Base-by-base conservation (phyloP, 2,888 invertebrate genomes). In the Pasiphila rectangulata region DNA sequence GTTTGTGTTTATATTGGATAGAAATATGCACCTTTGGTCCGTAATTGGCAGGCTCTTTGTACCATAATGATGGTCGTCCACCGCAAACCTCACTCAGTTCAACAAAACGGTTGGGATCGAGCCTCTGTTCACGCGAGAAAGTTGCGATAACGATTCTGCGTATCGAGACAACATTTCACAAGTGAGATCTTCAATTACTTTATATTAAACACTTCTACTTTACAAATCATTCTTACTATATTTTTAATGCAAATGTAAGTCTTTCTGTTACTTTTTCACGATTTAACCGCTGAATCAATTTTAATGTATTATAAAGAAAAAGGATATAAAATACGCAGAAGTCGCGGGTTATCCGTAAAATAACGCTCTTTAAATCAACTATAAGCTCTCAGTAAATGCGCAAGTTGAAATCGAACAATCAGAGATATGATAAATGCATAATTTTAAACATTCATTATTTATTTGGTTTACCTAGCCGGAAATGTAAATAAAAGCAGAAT, bases 11-110 rank as follows among this genome's bases (percentile, higher is more conserved):
- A 61, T 63, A 64, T 59, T 61, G 59, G 57, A 52, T 65, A 63
- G 63, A 72, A 74, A 75, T 74, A 64, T 69, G 70, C 66, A 69
- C 69, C 68, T 69, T 67, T 52, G 63, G 54, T 55, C 47, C 60
- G 72, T 80, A 79, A 80, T 79, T 76, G 74, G 57, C 64, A 61
- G 67, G 67, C 59, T 64, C 67, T 70, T 72, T 72, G 66, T 70
- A 49, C 56, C 46, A 48, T 75, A 77, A 80, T 80, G 67, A 74
- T 69, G 71, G 67, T 57, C 40, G 54, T 54, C 52, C 63, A 69
- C 69, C 67, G 67, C 67, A 70, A 65, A 61, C 67, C 67, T 69
- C 63, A 59, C 64, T 63, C 59, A 62, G 40, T 46, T 57, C 56
- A 62, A 67, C 68, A 64, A 61, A 61, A 57, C 37, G 35, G 52